Evolutionary conservation across 2,797 vertebrate species (phyloP).

Genomic region (Simalia tracyae): DNA sequence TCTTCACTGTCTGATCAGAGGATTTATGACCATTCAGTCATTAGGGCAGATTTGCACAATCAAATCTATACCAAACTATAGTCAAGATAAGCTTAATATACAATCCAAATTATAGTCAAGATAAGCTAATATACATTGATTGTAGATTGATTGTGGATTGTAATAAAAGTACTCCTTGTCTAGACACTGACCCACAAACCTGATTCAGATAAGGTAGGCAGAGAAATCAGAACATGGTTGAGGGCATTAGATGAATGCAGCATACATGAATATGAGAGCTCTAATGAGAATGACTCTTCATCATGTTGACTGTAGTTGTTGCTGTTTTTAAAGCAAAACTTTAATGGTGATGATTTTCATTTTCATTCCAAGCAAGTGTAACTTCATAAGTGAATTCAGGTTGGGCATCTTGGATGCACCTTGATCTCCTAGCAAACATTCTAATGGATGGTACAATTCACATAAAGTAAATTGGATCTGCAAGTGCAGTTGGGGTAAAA

Average conservation of each 20-base stretch:
- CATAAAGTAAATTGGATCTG: slow-evolving; percentile 29
- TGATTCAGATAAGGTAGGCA: not conserved
- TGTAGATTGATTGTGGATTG: not conserved
- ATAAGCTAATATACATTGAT: not conserved
- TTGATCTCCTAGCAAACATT: not conserved
- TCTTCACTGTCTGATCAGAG: not conserved
- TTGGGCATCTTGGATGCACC: not conserved
- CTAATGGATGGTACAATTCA: slow-evolving; percentile 36
- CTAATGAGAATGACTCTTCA: not conserved
- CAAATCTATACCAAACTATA: not conserved
- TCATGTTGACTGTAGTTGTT: not conserved
- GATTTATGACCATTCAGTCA: not conserved
- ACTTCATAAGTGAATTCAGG: not conserved
- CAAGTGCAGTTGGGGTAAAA: slow-evolving; percentile 17
- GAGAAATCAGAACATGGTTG: not conserved
- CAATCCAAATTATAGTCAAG: not conserved
- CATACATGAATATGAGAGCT: not conserved
- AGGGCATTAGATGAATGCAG: not conserved
- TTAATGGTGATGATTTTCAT: not conserved
- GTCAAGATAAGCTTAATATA: not conserved
- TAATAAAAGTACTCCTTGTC: not conserved
- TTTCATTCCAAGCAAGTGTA: not conserved
- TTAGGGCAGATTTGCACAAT: not conserved
- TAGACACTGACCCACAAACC: not conserved
- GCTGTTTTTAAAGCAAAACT: not conserved